phyloP scores from a whole-genome alignment of 1,140 invertebrate species.

The Zaprionus kolodkinae region DNA sequence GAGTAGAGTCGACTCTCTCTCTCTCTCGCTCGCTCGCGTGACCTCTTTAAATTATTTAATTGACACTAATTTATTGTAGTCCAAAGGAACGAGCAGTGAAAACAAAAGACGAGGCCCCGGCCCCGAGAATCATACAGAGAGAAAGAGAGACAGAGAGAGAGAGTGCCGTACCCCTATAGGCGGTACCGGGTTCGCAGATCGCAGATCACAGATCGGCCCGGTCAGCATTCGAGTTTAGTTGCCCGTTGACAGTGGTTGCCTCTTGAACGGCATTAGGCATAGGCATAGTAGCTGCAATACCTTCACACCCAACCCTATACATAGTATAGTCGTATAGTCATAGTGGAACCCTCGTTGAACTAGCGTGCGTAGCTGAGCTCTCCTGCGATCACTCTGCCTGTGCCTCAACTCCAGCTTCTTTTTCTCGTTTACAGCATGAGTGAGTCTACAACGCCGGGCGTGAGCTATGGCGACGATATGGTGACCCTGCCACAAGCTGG shows the following conservation, averaged over 20 bases:
- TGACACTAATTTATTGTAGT: constrained; percentile 83
- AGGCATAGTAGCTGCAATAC: not conserved
- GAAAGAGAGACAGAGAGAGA: not conserved
- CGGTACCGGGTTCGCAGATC: constrained; percentile 24
- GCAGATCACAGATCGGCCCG: not conserved
- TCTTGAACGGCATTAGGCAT: constrained; percentile 32
- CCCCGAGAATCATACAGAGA: constrained; percentile 12
- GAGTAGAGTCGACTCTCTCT: too few species aligned
- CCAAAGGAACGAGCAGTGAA: constrained; percentile 41
- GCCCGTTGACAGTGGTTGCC: constrained; percentile 51
- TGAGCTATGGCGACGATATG: constrained; percentile 29
- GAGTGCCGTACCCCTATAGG: not conserved
- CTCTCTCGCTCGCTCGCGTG: constrained; percentile 5
- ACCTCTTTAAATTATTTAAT: constrained; percentile 84
- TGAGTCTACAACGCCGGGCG: constrained; percentile 52
- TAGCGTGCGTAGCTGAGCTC: not conserved
- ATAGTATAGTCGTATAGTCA: constrained; percentile 3
- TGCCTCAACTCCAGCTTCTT: constrained; percentile 21
- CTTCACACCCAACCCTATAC: too few species aligned
- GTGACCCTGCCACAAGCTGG: not conserved
- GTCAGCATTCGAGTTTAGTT: constrained; percentile 44
- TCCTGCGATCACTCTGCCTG: constrained; percentile 9
- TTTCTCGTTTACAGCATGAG: constrained; percentile 50
- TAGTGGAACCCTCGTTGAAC: not conserved
- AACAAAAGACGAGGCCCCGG: constrained; percentile 21